Evolutionary conservation across 1,140 invertebrate genomes (phyloP).

Genomic region (Tenebrio molitor): DNA sequence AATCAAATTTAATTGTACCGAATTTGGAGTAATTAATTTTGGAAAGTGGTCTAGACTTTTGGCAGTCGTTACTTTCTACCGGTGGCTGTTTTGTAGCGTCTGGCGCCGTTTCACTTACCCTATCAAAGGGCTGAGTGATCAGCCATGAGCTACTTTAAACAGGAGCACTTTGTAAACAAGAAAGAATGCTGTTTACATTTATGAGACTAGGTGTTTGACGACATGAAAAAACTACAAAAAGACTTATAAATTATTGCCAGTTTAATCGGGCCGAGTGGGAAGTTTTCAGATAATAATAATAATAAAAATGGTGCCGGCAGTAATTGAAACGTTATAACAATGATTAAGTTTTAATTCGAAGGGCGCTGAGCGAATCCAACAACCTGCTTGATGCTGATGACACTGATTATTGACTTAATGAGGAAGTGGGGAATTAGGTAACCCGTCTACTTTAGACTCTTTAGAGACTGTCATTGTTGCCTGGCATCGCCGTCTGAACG

Average conservation of each 20-base stretch:
- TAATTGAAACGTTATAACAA: not conserved
- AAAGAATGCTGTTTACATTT: slow-evolving; percentile 22
- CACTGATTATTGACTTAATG: slow-evolving; percentile 57
- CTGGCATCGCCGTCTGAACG: no score
- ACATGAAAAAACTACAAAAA: slow-evolving; percentile 1
- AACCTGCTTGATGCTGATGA: slow-evolving; percentile 48
- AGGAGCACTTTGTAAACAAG: slow-evolving; percentile 27
- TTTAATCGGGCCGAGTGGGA: no score
- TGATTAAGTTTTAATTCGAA: slow-evolving; percentile 48
- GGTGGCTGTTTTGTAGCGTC: slow-evolving; percentile 22
- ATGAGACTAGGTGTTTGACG: not conserved
- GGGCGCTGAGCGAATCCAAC: slow-evolving; percentile 29
- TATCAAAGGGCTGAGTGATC: slow-evolving; percentile 16
- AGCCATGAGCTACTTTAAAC: slow-evolving; percentile 18
- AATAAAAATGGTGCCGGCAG: not conserved
- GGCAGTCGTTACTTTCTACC: no score
- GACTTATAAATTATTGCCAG: not conserved
- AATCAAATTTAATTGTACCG: slow-evolving; percentile 8
- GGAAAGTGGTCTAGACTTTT: no score
- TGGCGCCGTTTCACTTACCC: slow-evolving; percentile 37
- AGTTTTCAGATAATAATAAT: not conserved
- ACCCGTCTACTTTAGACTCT: slow-evolving; percentile 44
- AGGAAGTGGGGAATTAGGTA: slow-evolving; percentile 61
- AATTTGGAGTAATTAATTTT: not conserved
- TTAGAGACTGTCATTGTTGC: slow-evolving; percentile 2